These are phyloP conservation scores for Cerastis leucographa DNA, from an alignment of 2,888 invertebrate genomes.

Conservation along the genomic window DNA sequence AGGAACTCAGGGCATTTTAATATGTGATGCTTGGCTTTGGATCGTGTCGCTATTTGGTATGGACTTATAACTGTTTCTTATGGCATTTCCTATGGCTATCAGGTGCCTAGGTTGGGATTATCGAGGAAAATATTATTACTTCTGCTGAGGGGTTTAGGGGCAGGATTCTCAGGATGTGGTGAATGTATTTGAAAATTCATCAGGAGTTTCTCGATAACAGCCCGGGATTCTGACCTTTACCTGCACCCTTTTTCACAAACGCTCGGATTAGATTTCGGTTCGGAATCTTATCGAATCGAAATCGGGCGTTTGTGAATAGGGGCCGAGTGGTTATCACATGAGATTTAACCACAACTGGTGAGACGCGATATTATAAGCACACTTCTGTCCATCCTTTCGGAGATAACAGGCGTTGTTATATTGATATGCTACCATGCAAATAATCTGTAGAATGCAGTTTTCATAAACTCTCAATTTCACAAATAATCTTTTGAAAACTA, in stretches of 20 bases:
- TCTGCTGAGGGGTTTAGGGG: background rate
- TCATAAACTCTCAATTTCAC: background rate
- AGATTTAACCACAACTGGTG: too few species aligned
- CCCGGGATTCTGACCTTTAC: background rate
- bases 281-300: too few species aligned
- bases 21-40: constrained; percentile 11
- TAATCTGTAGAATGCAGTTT: background rate
- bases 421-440: background rate
- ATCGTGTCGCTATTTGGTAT: constrained; percentile 50
- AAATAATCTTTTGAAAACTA: too few species aligned
- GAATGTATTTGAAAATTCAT: background rate
- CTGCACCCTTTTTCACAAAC: too few species aligned
- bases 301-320: too few species aligned
- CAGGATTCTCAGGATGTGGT: background rate
- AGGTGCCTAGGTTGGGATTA: constrained; percentile 5
- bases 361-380: background rate
- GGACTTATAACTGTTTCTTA: constrained; percentile 51
- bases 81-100: constrained; percentile 18
- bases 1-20: constrained; percentile 47
- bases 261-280: too few species aligned
- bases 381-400: background rate
- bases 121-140: background rate
- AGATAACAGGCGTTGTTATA: background rate
- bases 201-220: background rate
- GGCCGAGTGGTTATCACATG: background rate